Conservation (phyloP, 2,113 vertebrate species). For the Merops nubicus region DNA sequence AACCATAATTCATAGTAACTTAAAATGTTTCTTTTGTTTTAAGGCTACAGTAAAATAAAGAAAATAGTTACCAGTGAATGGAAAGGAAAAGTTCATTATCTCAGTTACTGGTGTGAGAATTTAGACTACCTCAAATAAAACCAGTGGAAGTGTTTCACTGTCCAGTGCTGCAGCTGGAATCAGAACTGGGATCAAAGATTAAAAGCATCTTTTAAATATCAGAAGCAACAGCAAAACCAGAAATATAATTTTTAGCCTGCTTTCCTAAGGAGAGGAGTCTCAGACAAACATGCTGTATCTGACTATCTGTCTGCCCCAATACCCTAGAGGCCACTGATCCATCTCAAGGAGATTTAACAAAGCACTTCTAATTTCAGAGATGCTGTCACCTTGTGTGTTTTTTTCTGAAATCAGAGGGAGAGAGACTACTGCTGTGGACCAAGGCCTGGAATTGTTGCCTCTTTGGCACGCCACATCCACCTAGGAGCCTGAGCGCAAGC, state of each 20-base stretch:
- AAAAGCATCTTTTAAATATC: not conserved
- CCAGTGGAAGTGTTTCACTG: not conserved
- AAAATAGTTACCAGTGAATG: not conserved
- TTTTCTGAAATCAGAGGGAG: not conserved
- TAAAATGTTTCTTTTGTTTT: not conserved
- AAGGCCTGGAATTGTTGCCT: rapidly evolving
- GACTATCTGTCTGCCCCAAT: not conserved
- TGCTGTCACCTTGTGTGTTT: not conserved
- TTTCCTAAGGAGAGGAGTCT: not conserved
- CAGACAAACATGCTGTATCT: not conserved
- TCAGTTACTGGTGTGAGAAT: not conserved
- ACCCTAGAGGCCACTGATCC: not conserved
- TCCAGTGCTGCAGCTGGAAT: not conserved
- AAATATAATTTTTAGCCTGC: not conserved
- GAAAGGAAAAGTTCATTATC: not conserved
- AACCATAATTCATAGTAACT: not conserved
- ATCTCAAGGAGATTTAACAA: not conserved
- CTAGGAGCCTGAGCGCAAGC: rapidly evolving
- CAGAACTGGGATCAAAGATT: not conserved
- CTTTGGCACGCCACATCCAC: not conserved
- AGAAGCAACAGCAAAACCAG: not conserved
- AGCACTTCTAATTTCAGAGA: not conserved
- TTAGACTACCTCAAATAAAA: not conserved
- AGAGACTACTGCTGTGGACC: not conserved
- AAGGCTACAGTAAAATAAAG: not conserved